Base-by-base conservation (phyloP, 2,113 vertebrate species). In the Tonatia bakeri region DNA sequence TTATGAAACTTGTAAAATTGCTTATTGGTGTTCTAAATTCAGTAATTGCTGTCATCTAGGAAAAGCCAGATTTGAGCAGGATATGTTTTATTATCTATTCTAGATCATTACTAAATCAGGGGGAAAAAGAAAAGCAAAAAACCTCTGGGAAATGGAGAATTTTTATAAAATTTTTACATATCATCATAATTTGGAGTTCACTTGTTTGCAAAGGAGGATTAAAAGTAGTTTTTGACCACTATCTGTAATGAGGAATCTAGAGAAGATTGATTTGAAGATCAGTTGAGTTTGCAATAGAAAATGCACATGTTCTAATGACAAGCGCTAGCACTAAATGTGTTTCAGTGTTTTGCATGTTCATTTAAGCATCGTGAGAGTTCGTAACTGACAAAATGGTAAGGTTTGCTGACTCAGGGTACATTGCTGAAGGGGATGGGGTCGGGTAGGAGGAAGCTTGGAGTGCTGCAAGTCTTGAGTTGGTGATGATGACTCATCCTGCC, bases 401-500 rank as follows among this genome's bases (percentile, higher is more conserved):
- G 94, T 97, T 96, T 96, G 94, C 97, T 97, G 98, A 95, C 97
- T 97, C 95, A 97, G 90, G 87, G 38, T 70, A 26, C 83, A 90
- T 93, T 96, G 97, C 92, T 94, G 97, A 95, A 95, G 95, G 96
- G 95, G 96, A 96, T 96, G 94, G 97, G 97, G 97, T 96, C 95
- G 20, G 97, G 98, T 98, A 90, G 98, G 98, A 98, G 98, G 98
- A 97, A 96, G 95, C 98, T 90, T 73, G 91, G 97, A 97, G 95
- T 96, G 95, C 96, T 59, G 93, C 97, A 95, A 97, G 97, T 98
- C 98, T 97, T 95, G 97, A 98, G 97, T 97, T 98, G 96, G 36
- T 61, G 97, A 94, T 99, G 98, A 99, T 99, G 98, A 99, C 97
- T 99, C 98, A 99, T 94, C 97, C 97, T 98, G 97, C 98, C 98